Evolutionary conservation across 2,888 invertebrate genomes (phyloP), one percentile per base, ranked within the genome.

Genomic region (Pterostichus madidus): DNA sequence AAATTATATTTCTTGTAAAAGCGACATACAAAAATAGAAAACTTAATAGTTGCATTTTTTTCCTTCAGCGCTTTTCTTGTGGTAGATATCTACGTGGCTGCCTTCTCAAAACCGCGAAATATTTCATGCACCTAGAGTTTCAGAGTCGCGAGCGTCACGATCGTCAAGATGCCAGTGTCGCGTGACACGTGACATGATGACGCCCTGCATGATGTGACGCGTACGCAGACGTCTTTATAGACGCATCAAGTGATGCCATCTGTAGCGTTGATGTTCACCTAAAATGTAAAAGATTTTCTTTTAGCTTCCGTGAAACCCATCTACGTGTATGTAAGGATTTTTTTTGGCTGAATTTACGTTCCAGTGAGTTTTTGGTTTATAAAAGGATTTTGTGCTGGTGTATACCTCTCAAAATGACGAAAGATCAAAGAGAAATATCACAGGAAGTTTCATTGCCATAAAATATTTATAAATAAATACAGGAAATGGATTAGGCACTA

Each of bases 181-280:
- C 71, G 13, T 64, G 64, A 64, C 64, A 64, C 49, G 75, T 75
- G 75, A 75, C 75, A 46, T 75, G 75, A 17, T 32, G 75, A 13
- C 32, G 49, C 75, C 17, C 64, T n/a, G 6, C n/a, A 24, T 71
- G 71, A 71, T 24, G 17, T 24, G 71, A 44, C 71, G 53, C 76
- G 56, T 53, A 24, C 52, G 52, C 53, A 39, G 71, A 71, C 76
- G 53, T 77, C 76, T 77, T 77, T 77, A 77, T 77, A 35, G 76
- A 56, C n/a, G 53, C 76, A 56, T 77, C 76, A 53, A 53, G 53
- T 52, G 52, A 17, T 52, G 46, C 52, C 13, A 17, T 31, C 46
- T 49, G 75, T 52, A 64, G 8, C 64, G 13, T 8, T 39, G 39
- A 59, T 59, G 59, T 24, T 17, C 46, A 71, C 35, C 49, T 39